phyloP scores from a whole-genome alignment of 2,797 vertebrate species.

The Delichon dasypus region DNA sequence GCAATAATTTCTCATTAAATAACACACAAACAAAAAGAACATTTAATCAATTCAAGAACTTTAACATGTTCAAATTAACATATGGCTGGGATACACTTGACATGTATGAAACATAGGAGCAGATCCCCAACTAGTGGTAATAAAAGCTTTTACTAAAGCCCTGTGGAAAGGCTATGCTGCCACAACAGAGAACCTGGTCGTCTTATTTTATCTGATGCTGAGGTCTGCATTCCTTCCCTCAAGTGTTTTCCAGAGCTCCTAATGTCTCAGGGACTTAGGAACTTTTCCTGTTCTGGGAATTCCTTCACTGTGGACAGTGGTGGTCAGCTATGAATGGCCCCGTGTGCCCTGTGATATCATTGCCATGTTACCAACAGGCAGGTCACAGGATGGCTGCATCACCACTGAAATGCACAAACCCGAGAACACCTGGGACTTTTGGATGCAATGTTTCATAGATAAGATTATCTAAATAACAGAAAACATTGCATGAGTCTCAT shows the following conservation, averaged over 20 bases:
- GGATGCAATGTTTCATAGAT: not conserved
- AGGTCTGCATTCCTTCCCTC: not conserved
- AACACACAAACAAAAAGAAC: slow-evolving; percentile 74
- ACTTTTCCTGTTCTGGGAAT: not conserved
- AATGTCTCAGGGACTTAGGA: not conserved
- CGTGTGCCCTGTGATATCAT: not conserved
- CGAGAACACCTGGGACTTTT: not conserved
- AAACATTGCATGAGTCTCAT: not conserved
- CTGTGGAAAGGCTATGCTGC: not conserved
- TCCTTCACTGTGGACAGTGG: not conserved
- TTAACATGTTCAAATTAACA: slow-evolving; percentile 71
- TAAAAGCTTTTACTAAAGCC: slow-evolving; percentile 1
- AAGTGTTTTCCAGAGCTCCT: not conserved
- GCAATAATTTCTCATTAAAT: slow-evolving; percentile 75
- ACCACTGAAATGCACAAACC: not conserved
- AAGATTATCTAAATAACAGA: not conserved
- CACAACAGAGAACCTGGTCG: not conserved
- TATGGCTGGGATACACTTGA: slow-evolving; percentile 69
- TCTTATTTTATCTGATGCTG: not conserved
- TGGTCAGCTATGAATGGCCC: slow-evolving; percentile 10
- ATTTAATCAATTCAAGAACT: slow-evolving; percentile 73
- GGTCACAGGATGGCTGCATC: not conserved
- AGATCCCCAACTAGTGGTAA: not conserved
- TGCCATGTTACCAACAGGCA: not conserved
- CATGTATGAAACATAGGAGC: slow-evolving; percentile 58